phyloP scores from a whole-genome alignment of 2,888 invertebrate genomes.

The Pristionchus entomophagus region DNA sequence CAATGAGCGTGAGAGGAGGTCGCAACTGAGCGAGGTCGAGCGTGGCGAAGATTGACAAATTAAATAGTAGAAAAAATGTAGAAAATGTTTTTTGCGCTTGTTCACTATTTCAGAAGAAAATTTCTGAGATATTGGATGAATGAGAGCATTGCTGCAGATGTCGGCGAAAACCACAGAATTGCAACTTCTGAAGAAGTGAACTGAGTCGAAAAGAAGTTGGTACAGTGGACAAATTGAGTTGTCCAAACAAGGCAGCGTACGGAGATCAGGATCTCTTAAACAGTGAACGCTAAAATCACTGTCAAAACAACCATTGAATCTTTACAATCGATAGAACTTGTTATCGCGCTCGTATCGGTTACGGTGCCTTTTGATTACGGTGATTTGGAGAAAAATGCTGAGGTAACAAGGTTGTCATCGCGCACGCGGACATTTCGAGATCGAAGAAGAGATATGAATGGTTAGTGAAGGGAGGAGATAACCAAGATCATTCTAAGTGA shows the following conservation, averaged over 20 bases:
- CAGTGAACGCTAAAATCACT: not conserved
- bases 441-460: not conserved
- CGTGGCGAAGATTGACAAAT: not conserved
- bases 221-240: too few relatives aligned
- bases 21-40: too few relatives aligned
- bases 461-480: too few relatives aligned
- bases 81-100: too few relatives aligned
- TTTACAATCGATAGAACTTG: conserved; percentile 37
- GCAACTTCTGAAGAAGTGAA: too few relatives aligned
- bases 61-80: not conserved
- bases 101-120: not conserved
- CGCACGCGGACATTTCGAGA: too few relatives aligned
- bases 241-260: not conserved
- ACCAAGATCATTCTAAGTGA: too few relatives aligned
- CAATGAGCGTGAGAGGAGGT: not conserved
- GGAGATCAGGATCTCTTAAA: not conserved
- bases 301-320: conserved; percentile 43
- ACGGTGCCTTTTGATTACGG: not conserved
- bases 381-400: not conserved
- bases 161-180: too few relatives aligned
- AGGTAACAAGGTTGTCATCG: not conserved
- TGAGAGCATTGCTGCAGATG: too few relatives aligned
- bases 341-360: not conserved
- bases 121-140: too few relatives aligned
- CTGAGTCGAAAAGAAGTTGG: too few relatives aligned